A percentile compares a stretch with the other conserved stretches of the same genome.
Conservation (phyloP, 2,888 invertebrate genomes). For the Catocala sponsa region DNA sequence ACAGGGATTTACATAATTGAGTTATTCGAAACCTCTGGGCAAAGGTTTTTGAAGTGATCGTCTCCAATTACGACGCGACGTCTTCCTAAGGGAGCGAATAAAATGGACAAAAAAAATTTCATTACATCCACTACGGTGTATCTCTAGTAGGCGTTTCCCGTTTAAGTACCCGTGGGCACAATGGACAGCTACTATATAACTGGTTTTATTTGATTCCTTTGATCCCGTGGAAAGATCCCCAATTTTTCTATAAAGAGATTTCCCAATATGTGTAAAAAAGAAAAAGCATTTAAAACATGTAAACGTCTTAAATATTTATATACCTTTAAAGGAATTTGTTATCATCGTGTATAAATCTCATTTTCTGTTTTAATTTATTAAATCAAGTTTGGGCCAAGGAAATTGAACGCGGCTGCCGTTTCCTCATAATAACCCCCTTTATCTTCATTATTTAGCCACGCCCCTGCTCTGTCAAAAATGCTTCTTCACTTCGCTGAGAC, state of each 20-base stretch:
- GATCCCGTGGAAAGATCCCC: constrained; percentile 14
- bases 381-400: constrained; percentile 39
- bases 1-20: constrained; percentile 42
- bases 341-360: constrained; percentile 42
- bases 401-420: constrained; percentile 47
- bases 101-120: constrained; percentile 44
- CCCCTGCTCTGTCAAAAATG: constrained; percentile 44
- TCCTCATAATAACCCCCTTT: constrained; percentile 45
- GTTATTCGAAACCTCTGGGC: constrained; percentile 34
- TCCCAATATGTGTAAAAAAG: not conserved
- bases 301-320: not conserved
- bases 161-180: constrained; percentile 23
- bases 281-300: constrained; percentile 1
- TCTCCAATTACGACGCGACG: constrained; percentile 40
- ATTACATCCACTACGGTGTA: constrained; percentile 24
- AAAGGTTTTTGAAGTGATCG: constrained; percentile 39
- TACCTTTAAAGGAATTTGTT: constrained; percentile 27
- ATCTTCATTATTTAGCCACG: constrained; percentile 49
- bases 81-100: constrained; percentile 36
- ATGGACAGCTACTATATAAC: constrained; percentile 35
- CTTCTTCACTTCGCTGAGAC: constrained; percentile 32
- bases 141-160: constrained; percentile 18
- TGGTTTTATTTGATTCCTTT: constrained; percentile 42
- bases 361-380: constrained; percentile 53
- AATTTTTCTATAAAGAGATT: not conserved